A percentile compares a stretch with the other conserved stretches of the same genome.
These are phyloP conservation scores for Anhinga rufa DNA, from an alignment of 2,113 vertebrate species.

Conservation along the genomic window DNA sequence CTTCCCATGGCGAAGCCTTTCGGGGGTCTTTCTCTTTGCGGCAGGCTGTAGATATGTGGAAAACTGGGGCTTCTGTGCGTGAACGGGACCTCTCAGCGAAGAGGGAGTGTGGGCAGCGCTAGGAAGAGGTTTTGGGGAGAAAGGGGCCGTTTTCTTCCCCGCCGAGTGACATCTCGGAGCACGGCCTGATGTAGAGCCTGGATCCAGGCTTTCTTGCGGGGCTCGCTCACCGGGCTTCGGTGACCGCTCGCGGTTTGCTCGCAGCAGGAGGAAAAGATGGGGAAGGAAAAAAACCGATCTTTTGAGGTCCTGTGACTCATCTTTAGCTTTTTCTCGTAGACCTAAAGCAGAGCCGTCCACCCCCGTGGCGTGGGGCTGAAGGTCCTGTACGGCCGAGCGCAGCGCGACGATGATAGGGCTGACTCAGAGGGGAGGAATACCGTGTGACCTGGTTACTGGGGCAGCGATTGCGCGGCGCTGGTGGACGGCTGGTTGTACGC, in stretches of 20 bases:
- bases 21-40: background rate
- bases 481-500: background rate
- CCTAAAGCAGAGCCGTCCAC: background rate
- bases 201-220: background rate
- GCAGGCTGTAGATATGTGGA: fast-evolving
- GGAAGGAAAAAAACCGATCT: background rate
- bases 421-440: background rate
- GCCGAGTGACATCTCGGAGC: background rate
- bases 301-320: background rate
- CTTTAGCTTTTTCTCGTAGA: background rate
- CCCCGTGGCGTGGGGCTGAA: background rate
- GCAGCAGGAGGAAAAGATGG: background rate
- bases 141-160: background rate
- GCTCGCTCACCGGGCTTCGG: background rate
- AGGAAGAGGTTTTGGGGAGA: background rate
- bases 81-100: too few species aligned
- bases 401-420: fast-evolving
- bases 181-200: background rate
- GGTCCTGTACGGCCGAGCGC: background rate
- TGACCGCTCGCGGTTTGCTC: background rate
- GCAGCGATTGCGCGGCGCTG: background rate
- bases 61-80: background rate
- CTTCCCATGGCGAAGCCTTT: background rate
- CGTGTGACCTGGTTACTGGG: background rate
- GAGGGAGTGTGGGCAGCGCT: background rate